Conservation (phyloP, 2,113 vertebrate species). For the Aplodontia rufa region DNA sequence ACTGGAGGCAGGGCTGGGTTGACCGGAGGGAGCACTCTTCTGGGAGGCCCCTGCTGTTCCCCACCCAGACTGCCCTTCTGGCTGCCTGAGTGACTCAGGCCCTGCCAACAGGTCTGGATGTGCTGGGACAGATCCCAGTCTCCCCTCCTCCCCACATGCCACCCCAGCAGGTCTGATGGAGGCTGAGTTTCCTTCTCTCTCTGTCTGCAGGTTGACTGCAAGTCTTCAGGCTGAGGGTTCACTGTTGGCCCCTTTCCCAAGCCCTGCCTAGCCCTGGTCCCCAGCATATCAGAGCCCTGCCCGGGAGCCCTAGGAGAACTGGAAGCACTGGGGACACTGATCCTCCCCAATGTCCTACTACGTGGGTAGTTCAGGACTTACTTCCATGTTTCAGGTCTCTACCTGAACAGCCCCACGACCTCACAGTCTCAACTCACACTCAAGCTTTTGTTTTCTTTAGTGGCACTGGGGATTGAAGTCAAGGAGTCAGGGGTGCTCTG, state of each 20-base stretch:
- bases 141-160: not conserved
- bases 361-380: not conserved
- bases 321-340: not conserved
- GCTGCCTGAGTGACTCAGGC: slow-evolving; percentile 50
- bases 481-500: no score
- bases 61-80: not conserved
- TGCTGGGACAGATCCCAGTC: slow-evolving; percentile 10
- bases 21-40: not conserved
- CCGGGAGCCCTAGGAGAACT: not conserved
- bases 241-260: not conserved
- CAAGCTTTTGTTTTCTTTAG: no score
- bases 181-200: not conserved
- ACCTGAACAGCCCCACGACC: not conserved
- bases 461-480: no score
- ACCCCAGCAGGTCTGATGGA: not conserved
- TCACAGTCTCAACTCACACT: not conserved
- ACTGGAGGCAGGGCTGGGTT: not conserved
- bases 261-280: not conserved
- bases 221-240: not conserved
- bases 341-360: not conserved
- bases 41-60: not conserved
- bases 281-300: not conserved
- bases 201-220: not conserved
- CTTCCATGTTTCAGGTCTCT: not conserved
- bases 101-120: slow-evolving; percentile 20